Base-by-base conservation (phyloP, 2,797 vertebrate species). In the Characodon lateralis region DNA sequence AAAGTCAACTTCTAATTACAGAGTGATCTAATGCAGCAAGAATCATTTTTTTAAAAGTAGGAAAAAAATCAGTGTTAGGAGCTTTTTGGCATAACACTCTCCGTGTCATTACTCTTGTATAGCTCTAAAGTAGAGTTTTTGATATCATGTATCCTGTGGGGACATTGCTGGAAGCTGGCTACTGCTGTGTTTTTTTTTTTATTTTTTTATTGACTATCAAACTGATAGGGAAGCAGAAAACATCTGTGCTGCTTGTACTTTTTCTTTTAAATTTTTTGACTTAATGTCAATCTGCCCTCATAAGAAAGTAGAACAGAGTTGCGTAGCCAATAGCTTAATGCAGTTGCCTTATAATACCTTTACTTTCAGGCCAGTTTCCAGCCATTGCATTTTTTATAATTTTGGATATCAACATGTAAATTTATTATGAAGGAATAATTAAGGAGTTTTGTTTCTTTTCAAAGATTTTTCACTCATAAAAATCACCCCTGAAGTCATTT, bases 1-100 rank as follows among this genome's bases (percentile, higher is more conserved):
- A 84, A 83, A 85, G 76, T 89, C 87, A 76, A 82, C 78, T 79
- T 18, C 85, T 89, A 89, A 91, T 90, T 90, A 89, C 69, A 84
- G 73, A 86, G 46, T 69, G 79, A 75, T 63, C 73, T 85, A 87
- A 79, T 55, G 76, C 87, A 89, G 89, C 2, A 78, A 85, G 87
- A 87, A 72, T 69, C 50, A 78, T 86, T 91, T 80, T 55, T 35
- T 56, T 72, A 77, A 79, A 78, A 9, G 31, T 51, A 63, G 22
- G 53, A 0, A 18, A 5, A 73, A 41, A 73, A 76, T 74, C 24
- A 18, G 26, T 73, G 79, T 88, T 91, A 84, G 83, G 77, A 86
- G 77, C 85, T 77, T 74, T 71, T 71, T 50, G 72, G 82, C 46
- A 6, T 74, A 74, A 78, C 59, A 14, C 74, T 78, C 79, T 77